Evolutionary conservation across 2,113 vertebrate genomes (phyloP), one percentile per base, ranked within the genome.

Genomic region (Hystrix brachyura): DNA sequence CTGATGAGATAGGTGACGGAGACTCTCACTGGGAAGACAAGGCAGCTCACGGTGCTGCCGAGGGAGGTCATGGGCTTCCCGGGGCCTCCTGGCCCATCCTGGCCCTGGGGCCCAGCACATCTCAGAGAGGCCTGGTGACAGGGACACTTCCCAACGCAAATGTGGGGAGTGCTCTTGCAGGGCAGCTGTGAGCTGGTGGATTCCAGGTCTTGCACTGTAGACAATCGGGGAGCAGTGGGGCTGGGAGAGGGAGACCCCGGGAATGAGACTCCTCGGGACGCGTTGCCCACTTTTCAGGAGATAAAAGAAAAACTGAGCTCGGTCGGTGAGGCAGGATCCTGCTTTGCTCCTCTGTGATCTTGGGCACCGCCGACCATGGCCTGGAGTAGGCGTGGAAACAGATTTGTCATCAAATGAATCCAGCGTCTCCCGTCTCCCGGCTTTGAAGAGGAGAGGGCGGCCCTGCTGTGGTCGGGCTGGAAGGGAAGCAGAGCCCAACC

Each of bases 311-410:
- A 29, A 3, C 51, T 19, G 34, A 46, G 53, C 43, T 29, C 29
- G 7, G 53, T 4, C 25, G 15, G 87, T 46, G 38, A 4, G 10
- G 3, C 32, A 2, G 21, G 51, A 2, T 6, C n/a, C 29, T 9
- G 7, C 14, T 13, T 72, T 13, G 11, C n/a, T 82, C 62, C 7
- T 74, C n/a, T 38, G 3, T 59, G 91, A 53, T 32, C 76, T 59
- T 32, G 21, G 1, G 29, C 7, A 23, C 43, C 29, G 0, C 79
- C 0, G 0, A 17, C 60, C 80, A 0, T 21, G 7, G 80, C 0
- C 11, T 29, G 7, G 82, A 69, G 93, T 17, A 27, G 88, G 82
- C 0, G 19, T 7, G 17, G 81, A 82, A 34, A 23, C 11, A 4
- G 80, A 29, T 60, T 38, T 23, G n/a, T 93, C 79, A 29, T 85